Evolutionary conservation across 1,140 invertebrate species (phyloP).

Genomic region (Harlomillsia oculata): DNA sequence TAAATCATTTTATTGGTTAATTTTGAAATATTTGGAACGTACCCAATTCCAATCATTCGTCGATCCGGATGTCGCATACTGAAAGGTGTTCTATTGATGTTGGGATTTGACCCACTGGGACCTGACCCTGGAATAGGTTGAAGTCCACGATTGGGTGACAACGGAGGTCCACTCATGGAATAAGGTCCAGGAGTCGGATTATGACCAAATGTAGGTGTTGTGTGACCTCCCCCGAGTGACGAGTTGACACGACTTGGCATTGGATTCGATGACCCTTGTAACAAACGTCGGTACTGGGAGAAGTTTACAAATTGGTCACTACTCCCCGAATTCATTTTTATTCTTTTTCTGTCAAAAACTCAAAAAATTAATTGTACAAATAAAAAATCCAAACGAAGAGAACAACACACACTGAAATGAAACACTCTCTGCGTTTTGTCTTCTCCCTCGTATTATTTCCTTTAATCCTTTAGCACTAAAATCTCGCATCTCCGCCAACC

Average conservation of each 20-base stretch:
- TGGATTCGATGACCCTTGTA: slow-evolving; percentile 1
- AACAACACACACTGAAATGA: slow-evolving; percentile 5
- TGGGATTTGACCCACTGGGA: slow-evolving; percentile 1
- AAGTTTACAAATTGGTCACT: slow-evolving; percentile 3
- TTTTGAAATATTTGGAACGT: slow-evolving; percentile 36
- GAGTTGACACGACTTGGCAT: slow-evolving; percentile 11
- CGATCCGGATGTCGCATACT: slow-evolving; percentile 63
- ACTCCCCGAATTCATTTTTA: slow-evolving; percentile 5
- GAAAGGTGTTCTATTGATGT: slow-evolving; percentile 47
- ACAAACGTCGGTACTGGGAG: background rate
- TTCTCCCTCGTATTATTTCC: too few relatives aligned
- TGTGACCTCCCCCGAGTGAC: slow-evolving; percentile 25
- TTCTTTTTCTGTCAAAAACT: too few relatives aligned
- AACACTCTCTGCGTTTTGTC: too few relatives aligned
- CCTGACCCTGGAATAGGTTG: slow-evolving; percentile 31
- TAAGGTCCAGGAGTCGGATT: slow-evolving; percentile 1
- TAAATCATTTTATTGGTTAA: slow-evolving; percentile 23
- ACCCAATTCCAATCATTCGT: slow-evolving; percentile 60
- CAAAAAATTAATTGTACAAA: too few relatives aligned
- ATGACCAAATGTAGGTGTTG: slow-evolving; percentile 31
- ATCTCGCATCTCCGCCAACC: too few relatives aligned
- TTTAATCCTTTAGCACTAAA: too few relatives aligned
- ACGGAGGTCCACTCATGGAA: slow-evolving; percentile 40
- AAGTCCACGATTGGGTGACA: slow-evolving; percentile 48
- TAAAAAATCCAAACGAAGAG: background rate